Evolutionary conservation across 2,888 invertebrate genomes (phyloP), one percentile per base, ranked within the genome.

Genomic region (Cybosia mesomella): DNA sequence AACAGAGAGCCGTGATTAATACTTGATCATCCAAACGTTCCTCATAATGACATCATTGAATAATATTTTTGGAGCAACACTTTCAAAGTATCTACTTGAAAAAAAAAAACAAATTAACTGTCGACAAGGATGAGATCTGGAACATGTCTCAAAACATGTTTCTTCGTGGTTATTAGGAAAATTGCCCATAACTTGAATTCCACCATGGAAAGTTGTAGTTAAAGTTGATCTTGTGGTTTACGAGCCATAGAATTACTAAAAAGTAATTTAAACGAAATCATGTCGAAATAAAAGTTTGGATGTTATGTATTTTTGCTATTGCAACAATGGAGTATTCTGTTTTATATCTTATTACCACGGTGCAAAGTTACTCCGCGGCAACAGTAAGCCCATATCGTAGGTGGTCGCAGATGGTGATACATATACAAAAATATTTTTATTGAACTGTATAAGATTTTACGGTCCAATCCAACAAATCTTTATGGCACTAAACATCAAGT

Each of bases 371-470:
- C 84, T 84, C 82, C 74, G 83, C 84, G 82, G 83, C 80, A 79
- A 85, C 85, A 87, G 88, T 92, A 91, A 91, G 91, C 83, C 82
- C 71, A 76, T 87, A 85, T 83, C 87, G 90, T 92, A 89, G 93
- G 92, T 93, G 87, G 82, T 82, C 81, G 71, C 89, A 83, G 87
- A 84, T 85, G 87, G 88, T 88, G 86, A 83, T 85, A 87, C 85
- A 88, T 87, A 90, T 85, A 90, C 84, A 85, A 84, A 88, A 87
- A 89, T 89, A 87, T 87, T 91, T 92, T 91, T 91, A 92, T 92
- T 90, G 88, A 88, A 86, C 85, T 85, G 84, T 87, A 87, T 89
- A 89, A 85, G 85, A 87, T 90, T 92, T 92, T 91, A 93, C 85
- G 86, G 85, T 90, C 83, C 83, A 84, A 84, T 88, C 82, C 83